Conservation (phyloP, 2,113 vertebrate species). For the Melanocharis versteri region DNA sequence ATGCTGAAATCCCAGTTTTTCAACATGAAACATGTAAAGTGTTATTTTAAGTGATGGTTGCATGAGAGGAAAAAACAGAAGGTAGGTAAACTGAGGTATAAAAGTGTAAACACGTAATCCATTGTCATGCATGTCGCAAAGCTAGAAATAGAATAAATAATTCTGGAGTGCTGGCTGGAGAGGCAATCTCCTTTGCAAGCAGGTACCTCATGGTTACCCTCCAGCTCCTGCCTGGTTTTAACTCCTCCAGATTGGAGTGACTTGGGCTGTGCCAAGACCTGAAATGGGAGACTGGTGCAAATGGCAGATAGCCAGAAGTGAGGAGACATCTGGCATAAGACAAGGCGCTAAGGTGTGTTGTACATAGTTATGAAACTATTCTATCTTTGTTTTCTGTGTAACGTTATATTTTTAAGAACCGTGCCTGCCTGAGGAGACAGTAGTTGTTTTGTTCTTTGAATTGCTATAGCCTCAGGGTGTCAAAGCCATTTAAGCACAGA, state of each 20-base stretch:
- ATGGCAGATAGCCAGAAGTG: slow-evolving; percentile 45
- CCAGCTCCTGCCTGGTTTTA: not conserved
- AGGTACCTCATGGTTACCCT: not conserved
- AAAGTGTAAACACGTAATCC: not conserved
- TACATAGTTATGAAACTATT: slow-evolving; percentile 58
- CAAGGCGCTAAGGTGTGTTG: slow-evolving; percentile 38
- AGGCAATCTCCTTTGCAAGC: not conserved
- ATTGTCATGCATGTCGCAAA: rapidly evolving
- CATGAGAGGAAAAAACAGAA: not conserved
- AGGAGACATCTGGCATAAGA: slow-evolving; percentile 46
- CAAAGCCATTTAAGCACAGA: slow-evolving; percentile 32
- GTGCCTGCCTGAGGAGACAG: slow-evolving; percentile 29
- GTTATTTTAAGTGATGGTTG: not conserved
- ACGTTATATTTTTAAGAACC: slow-evolving; percentile 49
- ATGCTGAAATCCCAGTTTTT: not conserved
- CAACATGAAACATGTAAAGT: not conserved
- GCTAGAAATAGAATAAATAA: not conserved
- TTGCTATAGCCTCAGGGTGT: slow-evolving; percentile 47
- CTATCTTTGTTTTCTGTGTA: slow-evolving; percentile 61
- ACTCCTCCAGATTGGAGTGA: not conserved
- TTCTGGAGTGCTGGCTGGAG: not conserved
- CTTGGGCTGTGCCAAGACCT: slow-evolving; percentile 5
- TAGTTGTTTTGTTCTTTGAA: slow-evolving; percentile 61
- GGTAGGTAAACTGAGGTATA: not conserved
- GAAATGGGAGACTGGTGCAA: slow-evolving; percentile 39